Percentiles rank a stretch among this genome's conserved stretches.
These are phyloP conservation scores for Gallinago solitaria DNA, from an alignment of 2,797 vertebrate genomes.

Conservation along the genomic window DNA sequence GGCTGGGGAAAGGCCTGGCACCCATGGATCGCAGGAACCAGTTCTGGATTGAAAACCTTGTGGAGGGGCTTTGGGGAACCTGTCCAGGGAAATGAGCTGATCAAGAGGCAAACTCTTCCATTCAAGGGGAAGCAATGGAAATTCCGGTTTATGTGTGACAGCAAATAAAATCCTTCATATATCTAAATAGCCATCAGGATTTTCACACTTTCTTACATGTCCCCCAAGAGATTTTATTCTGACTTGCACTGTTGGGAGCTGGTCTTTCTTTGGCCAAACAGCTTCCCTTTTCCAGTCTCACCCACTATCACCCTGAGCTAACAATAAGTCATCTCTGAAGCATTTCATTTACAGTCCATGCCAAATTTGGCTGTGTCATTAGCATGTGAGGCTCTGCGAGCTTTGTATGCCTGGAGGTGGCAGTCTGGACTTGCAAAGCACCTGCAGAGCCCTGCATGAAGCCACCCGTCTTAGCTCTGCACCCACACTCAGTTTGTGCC, in stretches of 20 bases:
- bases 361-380: not conserved
- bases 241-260: not conserved
- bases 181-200: not conserved
- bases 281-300: not conserved
- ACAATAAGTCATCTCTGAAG: not conserved
- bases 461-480: not conserved
- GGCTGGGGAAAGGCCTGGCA: not conserved
- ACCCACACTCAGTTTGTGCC: fast-evolving
- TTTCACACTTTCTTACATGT: not conserved
- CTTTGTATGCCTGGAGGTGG: conserved; percentile 19
- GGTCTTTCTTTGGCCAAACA: not conserved
- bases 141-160: not conserved
- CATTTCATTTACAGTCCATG: not conserved
- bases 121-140: not conserved
- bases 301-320: not conserved
- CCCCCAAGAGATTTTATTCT: not conserved
- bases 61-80: not conserved
- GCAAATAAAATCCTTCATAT: not conserved
- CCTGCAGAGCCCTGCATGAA: not conserved
- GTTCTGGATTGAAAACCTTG: not conserved
- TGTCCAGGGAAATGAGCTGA: not conserved
- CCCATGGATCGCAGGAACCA: not conserved
- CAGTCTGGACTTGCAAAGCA: conserved; percentile 4
- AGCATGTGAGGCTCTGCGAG: not conserved
- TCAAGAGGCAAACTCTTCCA: not conserved